Base-by-base conservation (phyloP, 2,888 invertebrate species). In the Coelinius sp. region DNA sequence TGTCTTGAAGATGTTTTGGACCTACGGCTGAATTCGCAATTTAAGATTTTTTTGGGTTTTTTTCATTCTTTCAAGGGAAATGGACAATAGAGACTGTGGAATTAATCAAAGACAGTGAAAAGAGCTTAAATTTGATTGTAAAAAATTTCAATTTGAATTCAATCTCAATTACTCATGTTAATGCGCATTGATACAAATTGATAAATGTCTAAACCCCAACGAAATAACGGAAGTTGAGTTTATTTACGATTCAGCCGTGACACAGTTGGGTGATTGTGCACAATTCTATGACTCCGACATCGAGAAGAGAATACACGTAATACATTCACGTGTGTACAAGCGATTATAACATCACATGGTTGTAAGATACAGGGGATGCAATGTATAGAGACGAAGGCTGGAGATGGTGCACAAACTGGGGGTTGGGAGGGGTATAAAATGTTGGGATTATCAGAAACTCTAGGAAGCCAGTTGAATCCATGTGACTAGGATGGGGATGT, bases 391-490 rank as follows among this genome's bases (percentile, higher is more conserved):
- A n/a, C n/a, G n/a, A 64, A 20, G 14, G 63, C 41, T 6, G 8
- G 22, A 52, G 63, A 22, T 73, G 73, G 75, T 78, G 78, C 75
- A 76, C 71, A 78, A 79, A 83, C 83, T 84, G 81, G 80, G 80
- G 75, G 79, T 79, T 80, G 80, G 81, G 77, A 78, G 79, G 81
- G 80, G 81, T 77, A 79, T 79, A 80, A 79, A 84, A 84, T 82
- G 82, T 83, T 82, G 79, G 81, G 82, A 85, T 85, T 84, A 85
- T 86, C 83, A 76, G 80, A 78, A 79, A 81, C 75, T 77, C 77
- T 75, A 74, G 77, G 79, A 76, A 81, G 78, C 78, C 81, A 79
- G 76, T 67, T 66, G 56, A 44, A 63, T 41, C 24, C 38, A 25
- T 62, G 20, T 59, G 52, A 5, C 49, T 78, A 79, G 73, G 76